Evolutionary conservation across 1,140 invertebrate genomes (phyloP), one percentile per base, ranked within the genome.

Genomic region (Eumeta japonica): DNA sequence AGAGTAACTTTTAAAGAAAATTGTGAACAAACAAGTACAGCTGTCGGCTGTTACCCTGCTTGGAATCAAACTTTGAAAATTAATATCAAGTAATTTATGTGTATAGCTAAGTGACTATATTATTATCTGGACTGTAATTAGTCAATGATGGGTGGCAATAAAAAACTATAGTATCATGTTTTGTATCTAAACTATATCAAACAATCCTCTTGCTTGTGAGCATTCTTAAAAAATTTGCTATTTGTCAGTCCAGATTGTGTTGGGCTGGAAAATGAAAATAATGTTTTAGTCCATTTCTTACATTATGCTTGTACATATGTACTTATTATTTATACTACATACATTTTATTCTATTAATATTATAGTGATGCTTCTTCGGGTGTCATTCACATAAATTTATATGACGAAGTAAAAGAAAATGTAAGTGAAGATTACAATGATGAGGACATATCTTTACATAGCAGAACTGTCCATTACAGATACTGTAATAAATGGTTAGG

Each of bases 11-110:
- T 68, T 37, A 52, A 52, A 17, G 52, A 54, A 1, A 27, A 42
- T 3, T 45, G 40, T 4, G 48, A 28, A 12, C 55, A 62, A 30
- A 68, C 52, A 5, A 43, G 50, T 2, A 47, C 56, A 0, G 58
- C 58, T 1, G 52, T 67, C 5, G 68, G 68, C 2, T 65, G 61
- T 32, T 50, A 71, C 35, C 68, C 68, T 0, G 55, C 61, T 0
- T 73, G 68, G 68, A 71, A 62, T 30, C 54, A 67, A 10, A 67
- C 61, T 3, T 9, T 66, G 1, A 63, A 56, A 37, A 50, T 73
- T 18, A 60, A 49, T n/a, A 47, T 57, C 1, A 68, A 54, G 68
- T 68, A 43, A 45, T 48, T 35, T 14, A 20, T 10, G 18, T 17
- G n/a, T n/a, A n/a, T n/a, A n/a, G n/a, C n/a, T n/a, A n/a, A n/a